phyloP scores from a whole-genome alignment of 1,140 invertebrate species.

The Hirudo medicinalis region DNA sequence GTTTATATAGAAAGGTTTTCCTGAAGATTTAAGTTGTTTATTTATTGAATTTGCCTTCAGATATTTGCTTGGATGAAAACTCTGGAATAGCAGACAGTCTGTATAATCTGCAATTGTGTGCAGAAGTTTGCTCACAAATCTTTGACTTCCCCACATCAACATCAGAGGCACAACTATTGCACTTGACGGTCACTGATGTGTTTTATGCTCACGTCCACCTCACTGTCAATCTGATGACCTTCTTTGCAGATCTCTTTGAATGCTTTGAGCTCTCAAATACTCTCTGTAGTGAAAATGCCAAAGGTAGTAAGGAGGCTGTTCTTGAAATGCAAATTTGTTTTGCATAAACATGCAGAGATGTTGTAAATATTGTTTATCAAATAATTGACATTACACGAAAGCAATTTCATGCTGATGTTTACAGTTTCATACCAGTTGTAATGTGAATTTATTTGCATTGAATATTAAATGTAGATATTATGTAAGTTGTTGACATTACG shows the following conservation, averaged over 20 bases:
- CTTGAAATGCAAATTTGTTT: too few species aligned
- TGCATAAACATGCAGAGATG: too few species aligned
- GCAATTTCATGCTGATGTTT: too few species aligned
- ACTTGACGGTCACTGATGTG: conserved; percentile 87
- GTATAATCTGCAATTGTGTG: conserved; percentile 68
- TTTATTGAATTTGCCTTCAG: conserved; percentile 28
- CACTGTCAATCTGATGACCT: conserved; percentile 71
- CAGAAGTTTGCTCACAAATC: conserved; percentile 40
- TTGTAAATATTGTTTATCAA: too few species aligned
- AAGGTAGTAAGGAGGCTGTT: too few species aligned
- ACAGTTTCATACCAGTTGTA: too few species aligned
- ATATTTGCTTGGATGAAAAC: conserved; percentile 44
- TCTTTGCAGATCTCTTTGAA: conserved; percentile 89
- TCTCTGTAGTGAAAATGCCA: too few species aligned
- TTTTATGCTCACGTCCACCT: conserved; percentile 70
- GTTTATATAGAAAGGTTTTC: background rate
- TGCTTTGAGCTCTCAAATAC: conserved; percentile 54
- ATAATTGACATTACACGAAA: too few species aligned
- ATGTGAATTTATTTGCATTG: too few species aligned
- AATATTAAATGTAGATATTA: too few species aligned
- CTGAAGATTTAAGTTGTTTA: background rate
- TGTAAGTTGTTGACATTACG: too few species aligned
- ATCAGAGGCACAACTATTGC: conserved; percentile 52
- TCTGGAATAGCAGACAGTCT: conserved; percentile 68
- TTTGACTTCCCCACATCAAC: conserved; percentile 69